A percentile compares a stretch with the other conserved stretches of the same genome.
Conservation (phyloP, 1,140 invertebrate genomes). For the Drosophila obscura region DNA sequence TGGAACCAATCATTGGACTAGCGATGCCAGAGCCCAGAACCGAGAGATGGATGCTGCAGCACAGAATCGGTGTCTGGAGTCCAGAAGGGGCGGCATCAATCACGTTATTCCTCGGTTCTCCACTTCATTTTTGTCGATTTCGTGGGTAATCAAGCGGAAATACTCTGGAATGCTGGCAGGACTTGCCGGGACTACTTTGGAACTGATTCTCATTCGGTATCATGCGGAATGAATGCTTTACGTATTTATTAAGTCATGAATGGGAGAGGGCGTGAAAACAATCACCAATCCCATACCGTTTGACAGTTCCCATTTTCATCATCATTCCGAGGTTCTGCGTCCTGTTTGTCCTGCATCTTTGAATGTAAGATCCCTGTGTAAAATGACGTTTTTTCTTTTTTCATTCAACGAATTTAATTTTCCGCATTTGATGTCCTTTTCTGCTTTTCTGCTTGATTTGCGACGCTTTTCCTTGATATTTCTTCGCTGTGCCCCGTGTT, state of each 20-base stretch:
- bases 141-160: constrained; percentile 73
- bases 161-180: constrained; percentile 17
- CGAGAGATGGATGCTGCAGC: constrained; percentile 50
- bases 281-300: constrained; percentile 10
- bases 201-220: no score
- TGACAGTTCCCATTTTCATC: constrained; percentile 11
- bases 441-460: constrained; percentile 54
- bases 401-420: constrained; percentile 39
- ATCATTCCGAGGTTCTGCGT: constrained; percentile 26
- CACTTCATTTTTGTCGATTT: constrained; percentile 79
- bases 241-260: constrained; percentile 78
- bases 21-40: constrained; percentile 22
- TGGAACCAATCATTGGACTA: constrained; percentile 11
- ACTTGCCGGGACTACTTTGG: constrained; percentile 17
- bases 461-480: constrained; percentile 12
- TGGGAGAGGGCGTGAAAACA: constrained; percentile 35
- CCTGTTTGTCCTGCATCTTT: constrained; percentile 63
- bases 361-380: constrained; percentile 41
- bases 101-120: constrained; percentile 47
- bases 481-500: background rate
- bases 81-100: constrained; percentile 37
- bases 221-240: constrained; percentile 20
- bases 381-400: constrained; percentile 2
- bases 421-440: constrained; percentile 51
- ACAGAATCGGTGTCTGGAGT: constrained; percentile 41